Evolutionary conservation across 2,888 invertebrate genomes (phyloP).

Genomic region (Lasioglossum calceatum): DNA sequence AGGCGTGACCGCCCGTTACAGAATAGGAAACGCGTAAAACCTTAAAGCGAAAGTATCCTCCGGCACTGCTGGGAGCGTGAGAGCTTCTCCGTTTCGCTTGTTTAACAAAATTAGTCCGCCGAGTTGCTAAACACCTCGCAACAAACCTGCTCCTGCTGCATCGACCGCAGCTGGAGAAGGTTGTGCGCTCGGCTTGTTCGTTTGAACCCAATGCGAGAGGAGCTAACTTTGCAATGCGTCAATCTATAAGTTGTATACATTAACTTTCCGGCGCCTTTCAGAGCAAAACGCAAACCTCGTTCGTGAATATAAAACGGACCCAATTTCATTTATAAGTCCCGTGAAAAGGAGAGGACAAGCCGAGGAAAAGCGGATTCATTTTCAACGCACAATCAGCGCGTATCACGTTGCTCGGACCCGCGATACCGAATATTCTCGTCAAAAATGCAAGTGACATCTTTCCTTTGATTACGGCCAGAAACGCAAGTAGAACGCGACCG

Average conservation of each 20-base stretch:
- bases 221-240: not conserved
- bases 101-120: conserved; percentile 43
- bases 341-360: not conserved
- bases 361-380: not conserved
- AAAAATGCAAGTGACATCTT: conserved; percentile 42
- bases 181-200: conserved; percentile 20
- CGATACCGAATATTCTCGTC: conserved; percentile 28
- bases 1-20: not conserved
- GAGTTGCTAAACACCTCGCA: conserved; percentile 10
- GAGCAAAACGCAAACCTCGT: not conserved
- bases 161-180: not conserved
- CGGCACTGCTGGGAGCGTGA: not conserved
- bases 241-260: not conserved
- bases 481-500: conserved; percentile 2
- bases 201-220: not conserved
- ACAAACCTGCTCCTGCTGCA: not conserved
- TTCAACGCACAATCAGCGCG: not conserved
- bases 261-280: not conserved
- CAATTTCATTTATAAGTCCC: not conserved
- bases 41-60: not conserved
- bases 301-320: not conserved
- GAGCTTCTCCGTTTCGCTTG: conserved; percentile 4
- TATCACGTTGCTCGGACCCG: not conserved
- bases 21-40: conserved; percentile 8
- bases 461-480: conserved; percentile 32